Conservation (phyloP, 1,140 invertebrate genomes). For the Conopomorpha cramerella region DNA sequence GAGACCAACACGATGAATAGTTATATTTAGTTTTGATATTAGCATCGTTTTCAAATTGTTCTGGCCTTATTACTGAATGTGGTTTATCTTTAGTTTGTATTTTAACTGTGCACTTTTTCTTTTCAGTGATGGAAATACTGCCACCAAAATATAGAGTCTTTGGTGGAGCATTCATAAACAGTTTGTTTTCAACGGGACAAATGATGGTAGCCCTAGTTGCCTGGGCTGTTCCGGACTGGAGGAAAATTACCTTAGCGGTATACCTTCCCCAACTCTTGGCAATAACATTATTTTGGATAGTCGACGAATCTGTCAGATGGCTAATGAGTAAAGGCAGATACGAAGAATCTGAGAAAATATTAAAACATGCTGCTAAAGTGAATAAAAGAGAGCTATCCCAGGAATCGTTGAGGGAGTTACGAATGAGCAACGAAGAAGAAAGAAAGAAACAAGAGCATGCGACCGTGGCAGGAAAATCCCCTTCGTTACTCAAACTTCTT, state of each 20-base stretch:
- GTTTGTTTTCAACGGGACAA: slow-evolving; percentile 74
- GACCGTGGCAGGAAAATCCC: slow-evolving; percentile 10
- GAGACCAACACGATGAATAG: too few species aligned
- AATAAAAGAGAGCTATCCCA: slow-evolving; percentile 65
- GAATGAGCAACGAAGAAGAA: slow-evolving; percentile 20
- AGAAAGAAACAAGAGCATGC: slow-evolving; percentile 14
- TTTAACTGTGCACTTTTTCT: background rate
- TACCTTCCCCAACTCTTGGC: slow-evolving; percentile 70
- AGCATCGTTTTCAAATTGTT: too few species aligned
- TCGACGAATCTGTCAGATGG: slow-evolving; percentile 76
- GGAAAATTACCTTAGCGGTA: slow-evolving; percentile 66
- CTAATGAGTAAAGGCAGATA: slow-evolving; percentile 74
- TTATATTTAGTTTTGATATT: too few species aligned
- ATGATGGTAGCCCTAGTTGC: slow-evolving; percentile 68
- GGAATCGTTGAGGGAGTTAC: slow-evolving; percentile 50
- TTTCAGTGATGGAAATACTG: slow-evolving; percentile 73
- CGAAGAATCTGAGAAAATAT: slow-evolving; percentile 66
- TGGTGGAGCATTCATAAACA: slow-evolving; percentile 70
- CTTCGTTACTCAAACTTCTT: slow-evolving; percentile 56
- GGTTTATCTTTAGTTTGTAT: background rate
- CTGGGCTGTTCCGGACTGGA: slow-evolving; percentile 73
- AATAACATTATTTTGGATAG: slow-evolving; percentile 64
- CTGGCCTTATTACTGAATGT: background rate
- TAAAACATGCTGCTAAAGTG: slow-evolving; percentile 65
- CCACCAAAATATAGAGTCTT: slow-evolving; percentile 72